Evolutionary conservation across 2,113 vertebrate genomes (phyloP).

Genomic region (Piaya cayana): DNA sequence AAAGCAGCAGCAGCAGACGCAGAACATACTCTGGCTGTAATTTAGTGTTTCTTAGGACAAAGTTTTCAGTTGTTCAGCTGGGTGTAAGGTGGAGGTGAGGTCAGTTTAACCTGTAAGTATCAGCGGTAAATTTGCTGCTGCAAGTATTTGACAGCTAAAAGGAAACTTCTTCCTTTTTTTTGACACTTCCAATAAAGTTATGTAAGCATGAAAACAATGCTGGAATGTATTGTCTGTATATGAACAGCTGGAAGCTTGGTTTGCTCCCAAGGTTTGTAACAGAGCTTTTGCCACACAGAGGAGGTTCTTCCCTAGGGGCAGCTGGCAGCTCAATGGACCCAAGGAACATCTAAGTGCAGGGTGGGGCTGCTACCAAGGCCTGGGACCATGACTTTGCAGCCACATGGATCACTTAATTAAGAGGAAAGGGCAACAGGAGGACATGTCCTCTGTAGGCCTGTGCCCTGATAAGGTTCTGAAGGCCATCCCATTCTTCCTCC

Average conservation of each 20-base stretch:
- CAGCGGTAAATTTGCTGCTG: background rate
- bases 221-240: background rate
- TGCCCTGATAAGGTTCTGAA: background rate
- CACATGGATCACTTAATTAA: rapidly evolving
- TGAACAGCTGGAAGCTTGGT: background rate
- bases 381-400: background rate
- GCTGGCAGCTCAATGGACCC: background rate
- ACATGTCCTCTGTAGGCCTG: background rate
- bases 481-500: background rate
- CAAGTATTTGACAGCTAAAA: background rate
- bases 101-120: background rate
- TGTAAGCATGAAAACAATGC: background rate
- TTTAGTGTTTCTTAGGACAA: background rate
- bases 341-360: background rate
- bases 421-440: background rate
- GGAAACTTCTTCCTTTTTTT: background rate
- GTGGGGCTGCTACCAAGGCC: background rate
- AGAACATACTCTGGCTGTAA: background rate
- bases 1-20: background rate
- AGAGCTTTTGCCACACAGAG: background rate
- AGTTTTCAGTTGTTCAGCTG: background rate
- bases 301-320: background rate
- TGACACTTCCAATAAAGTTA: background rate
- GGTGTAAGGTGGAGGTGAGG: rapidly evolving
- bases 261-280: background rate